A percentile compares a stretch with the other conserved stretches of the same genome.
Conservation (phyloP, 2,797 vertebrate species). For the Labroides dimidiatus region DNA sequence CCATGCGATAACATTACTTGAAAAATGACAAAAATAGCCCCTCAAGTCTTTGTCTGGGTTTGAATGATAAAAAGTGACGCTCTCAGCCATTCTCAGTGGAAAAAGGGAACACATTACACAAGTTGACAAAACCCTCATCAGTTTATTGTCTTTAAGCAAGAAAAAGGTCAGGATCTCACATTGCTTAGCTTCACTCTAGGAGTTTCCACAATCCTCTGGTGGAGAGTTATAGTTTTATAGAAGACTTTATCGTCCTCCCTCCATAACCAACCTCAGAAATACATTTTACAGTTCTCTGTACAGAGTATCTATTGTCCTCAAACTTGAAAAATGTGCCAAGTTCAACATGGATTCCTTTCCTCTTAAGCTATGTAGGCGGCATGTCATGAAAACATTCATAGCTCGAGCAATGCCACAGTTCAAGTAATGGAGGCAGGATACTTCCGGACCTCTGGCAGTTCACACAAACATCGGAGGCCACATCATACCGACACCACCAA, state of each 20-base stretch:
- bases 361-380: constrained; percentile 82
- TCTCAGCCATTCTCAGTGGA: background rate
- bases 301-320: constrained; percentile 81
- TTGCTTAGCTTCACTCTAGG: constrained; percentile 76
- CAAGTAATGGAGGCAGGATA: constrained; percentile 85
- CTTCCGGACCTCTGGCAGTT: constrained; percentile 81
- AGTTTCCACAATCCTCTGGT: constrained; percentile 70
- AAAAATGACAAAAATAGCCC: background rate
- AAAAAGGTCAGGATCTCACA: constrained; percentile 83
- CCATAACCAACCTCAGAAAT: constrained; percentile 74
- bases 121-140: constrained; percentile 82
- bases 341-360: constrained; percentile 81
- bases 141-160: constrained; percentile 85
- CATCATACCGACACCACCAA: constrained; percentile 77
- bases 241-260: constrained; percentile 71
- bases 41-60: background rate
- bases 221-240: constrained; percentile 67
- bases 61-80: background rate
- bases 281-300: constrained; percentile 78
- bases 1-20: background rate
- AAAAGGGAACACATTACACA: constrained; percentile 12
- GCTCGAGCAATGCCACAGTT: constrained; percentile 83
- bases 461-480: constrained; percentile 79
- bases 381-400: constrained; percentile 84
- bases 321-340: constrained; percentile 83